Conservation (phyloP, 2,888 invertebrate genomes). For the Lithosia quadra region DNA sequence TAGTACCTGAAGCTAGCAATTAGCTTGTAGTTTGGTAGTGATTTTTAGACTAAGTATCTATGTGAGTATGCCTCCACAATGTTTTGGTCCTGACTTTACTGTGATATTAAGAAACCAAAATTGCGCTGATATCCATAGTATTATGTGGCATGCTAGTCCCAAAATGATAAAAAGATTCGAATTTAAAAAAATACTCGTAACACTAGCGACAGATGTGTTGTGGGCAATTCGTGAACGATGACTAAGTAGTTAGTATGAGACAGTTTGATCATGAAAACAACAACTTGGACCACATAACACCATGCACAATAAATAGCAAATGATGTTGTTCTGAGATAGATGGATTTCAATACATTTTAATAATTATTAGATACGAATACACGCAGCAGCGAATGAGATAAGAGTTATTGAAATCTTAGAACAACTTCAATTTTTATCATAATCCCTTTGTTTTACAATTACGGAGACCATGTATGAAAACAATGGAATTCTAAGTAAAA, state of each 20-base stretch:
- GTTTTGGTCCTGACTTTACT: slow-evolving; percentile 78
- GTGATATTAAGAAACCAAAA: slow-evolving; percentile 77
- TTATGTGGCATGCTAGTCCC: slow-evolving; percentile 82
- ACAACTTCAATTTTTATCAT: slow-evolving; percentile 47
- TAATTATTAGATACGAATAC: not conserved
- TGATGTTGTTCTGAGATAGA: slow-evolving; percentile 57
- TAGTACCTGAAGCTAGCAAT: slow-evolving; percentile 18
- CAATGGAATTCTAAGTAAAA: slow-evolving; percentile 59
- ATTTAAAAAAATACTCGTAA: slow-evolving; percentile 48
- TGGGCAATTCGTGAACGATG: slow-evolving; percentile 45
- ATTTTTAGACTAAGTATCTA: slow-evolving; percentile 7
- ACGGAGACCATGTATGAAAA: slow-evolving; percentile 35
- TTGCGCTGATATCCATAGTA: slow-evolving; percentile 79
- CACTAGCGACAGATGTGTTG: slow-evolving; percentile 46
- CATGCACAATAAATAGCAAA: slow-evolving; percentile 69
- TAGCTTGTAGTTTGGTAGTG: slow-evolving; percentile 9
- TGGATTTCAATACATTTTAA: slow-evolving; percentile 1
- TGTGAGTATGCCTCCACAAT: slow-evolving; percentile 71
- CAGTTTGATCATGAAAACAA: slow-evolving; percentile 49
- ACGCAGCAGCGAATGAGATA: not conserved
- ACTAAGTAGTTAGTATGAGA: slow-evolving; percentile 40
- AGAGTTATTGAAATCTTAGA: slow-evolving; percentile 48
- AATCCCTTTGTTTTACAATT: slow-evolving; percentile 42
- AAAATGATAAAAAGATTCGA: slow-evolving; percentile 54
- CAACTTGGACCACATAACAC: slow-evolving; percentile 83